A percentile compares a stretch with the other conserved stretches of the same genome.
Conservation (phyloP, 1,140 invertebrate species). For the Dryas iulia region DNA sequence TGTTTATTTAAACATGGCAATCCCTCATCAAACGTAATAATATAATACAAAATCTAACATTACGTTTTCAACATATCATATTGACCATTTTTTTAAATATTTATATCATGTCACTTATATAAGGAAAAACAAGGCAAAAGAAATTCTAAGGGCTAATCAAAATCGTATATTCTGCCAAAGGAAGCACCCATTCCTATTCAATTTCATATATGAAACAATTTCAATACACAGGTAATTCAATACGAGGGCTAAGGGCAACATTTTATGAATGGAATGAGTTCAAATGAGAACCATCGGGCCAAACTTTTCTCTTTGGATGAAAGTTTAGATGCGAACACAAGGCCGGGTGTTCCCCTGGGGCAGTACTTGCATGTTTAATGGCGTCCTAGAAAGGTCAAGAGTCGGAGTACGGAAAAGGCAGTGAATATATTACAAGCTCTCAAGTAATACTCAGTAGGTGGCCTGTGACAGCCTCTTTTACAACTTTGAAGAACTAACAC, state of each 20-base stretch:
- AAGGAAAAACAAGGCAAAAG: conserved; percentile 1
- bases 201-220: conserved; percentile 31
- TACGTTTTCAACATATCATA: too few relatives aligned
- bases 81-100: too few relatives aligned
- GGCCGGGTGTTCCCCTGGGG: conserved; percentile 54
- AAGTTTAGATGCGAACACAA: conserved; percentile 65
- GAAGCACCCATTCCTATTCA: not conserved
- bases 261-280: conserved; percentile 50
- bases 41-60: too few relatives aligned
- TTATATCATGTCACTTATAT: too few relatives aligned
- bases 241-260: conserved; percentile 29
- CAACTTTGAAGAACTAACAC: conserved; percentile 57
- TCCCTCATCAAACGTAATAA: too few relatives aligned
- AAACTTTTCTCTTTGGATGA: conserved; percentile 69
- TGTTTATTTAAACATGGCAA: too few relatives aligned
- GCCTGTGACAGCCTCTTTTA: conserved; percentile 55
- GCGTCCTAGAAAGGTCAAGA: conserved; percentile 72
- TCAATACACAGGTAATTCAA: conserved; percentile 29
- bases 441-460: conserved; percentile 45
- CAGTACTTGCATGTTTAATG: conserved; percentile 72
- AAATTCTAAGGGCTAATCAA: conserved; percentile 16
- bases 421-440: conserved; percentile 71
- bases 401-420: conserved; percentile 56
- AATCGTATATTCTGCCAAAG: conserved; percentile 14
- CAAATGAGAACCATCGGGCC: conserved; percentile 59